These are phyloP conservation scores for Lithobates sylvaticus DNA, from an alignment of 2,797 vertebrate genomes.

Conservation along the genomic window DNA sequence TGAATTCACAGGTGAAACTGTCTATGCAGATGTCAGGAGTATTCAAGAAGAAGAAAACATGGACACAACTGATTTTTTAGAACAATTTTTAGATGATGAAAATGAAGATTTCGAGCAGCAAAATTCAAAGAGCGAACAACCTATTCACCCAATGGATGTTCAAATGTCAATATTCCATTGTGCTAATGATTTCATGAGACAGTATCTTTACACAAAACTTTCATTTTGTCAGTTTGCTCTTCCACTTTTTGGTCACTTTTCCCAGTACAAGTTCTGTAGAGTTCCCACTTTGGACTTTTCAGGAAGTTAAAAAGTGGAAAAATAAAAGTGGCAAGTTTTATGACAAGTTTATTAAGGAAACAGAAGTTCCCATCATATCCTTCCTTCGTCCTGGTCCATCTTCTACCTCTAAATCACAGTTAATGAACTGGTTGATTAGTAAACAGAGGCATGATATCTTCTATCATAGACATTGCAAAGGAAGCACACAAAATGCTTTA, in stretches of 20 bases:
- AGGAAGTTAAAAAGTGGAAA: slow-evolving; percentile 63
- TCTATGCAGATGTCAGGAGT: slow-evolving; percentile 50
- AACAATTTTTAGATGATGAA: slow-evolving; percentile 23
- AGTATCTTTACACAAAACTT: slow-evolving; percentile 74
- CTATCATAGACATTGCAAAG: slow-evolving; percentile 68
- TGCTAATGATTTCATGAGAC: slow-evolving; percentile 73
- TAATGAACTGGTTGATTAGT: slow-evolving; percentile 69
- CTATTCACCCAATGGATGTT: slow-evolving; percentile 75
- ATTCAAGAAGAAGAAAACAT: background rate
- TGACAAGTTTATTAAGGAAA: slow-evolving; percentile 67
- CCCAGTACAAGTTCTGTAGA: slow-evolving; percentile 69
- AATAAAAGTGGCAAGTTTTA: slow-evolving; percentile 52
- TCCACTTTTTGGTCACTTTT: slow-evolving; percentile 74
- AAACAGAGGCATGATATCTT: slow-evolving; percentile 68
- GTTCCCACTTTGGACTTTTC: slow-evolving; percentile 74
- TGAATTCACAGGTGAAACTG: slow-evolving; percentile 66
- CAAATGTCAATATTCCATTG: slow-evolving; percentile 78
- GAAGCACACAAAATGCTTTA: slow-evolving; percentile 63
- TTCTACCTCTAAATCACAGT: slow-evolving; percentile 64
- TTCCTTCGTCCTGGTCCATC: slow-evolving; percentile 74
- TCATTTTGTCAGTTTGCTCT: slow-evolving; percentile 77
- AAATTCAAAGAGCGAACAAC: background rate
- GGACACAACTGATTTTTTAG: slow-evolving; percentile 42
- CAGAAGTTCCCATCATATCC: slow-evolving; percentile 72
- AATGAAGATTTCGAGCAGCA: fast-evolving